Percentiles rank a stretch among this genome's conserved stretches.
Conservation (phyloP, 2,113 vertebrate genomes). For the Elephantulus edwardii region DNA sequence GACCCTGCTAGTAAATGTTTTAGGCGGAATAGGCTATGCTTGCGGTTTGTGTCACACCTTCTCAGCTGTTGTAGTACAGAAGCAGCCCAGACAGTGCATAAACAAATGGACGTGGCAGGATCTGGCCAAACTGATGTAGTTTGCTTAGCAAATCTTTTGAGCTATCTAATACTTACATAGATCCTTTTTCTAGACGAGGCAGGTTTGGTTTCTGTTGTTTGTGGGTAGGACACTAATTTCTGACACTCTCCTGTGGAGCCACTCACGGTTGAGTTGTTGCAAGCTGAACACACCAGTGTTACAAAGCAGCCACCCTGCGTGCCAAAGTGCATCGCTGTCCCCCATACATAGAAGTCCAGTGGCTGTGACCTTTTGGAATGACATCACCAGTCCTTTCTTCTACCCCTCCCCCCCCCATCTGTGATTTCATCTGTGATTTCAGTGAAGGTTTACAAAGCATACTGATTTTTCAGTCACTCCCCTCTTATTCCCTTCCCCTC, state of each 20-base stretch:
- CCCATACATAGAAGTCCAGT: too few relatives aligned
- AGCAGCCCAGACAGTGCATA: neutral
- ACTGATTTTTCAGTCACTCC: too few relatives aligned
- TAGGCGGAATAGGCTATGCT: neutral
- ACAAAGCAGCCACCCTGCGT: too few relatives aligned
- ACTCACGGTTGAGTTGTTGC: too few relatives aligned
- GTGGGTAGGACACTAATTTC: neutral
- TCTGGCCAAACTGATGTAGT: neutral
- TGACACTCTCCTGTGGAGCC: neutral
- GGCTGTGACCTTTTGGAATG: too few relatives aligned
- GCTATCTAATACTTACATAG: neutral
- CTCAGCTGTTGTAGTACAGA: neutral
- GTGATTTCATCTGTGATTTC: too few relatives aligned
- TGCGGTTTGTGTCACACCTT: neutral
- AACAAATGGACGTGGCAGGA: neutral
- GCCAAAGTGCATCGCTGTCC: too few relatives aligned
- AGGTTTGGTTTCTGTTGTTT: constrained; percentile 17
- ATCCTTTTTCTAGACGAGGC: neutral
- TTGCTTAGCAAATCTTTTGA: neutral
- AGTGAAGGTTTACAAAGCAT: too few relatives aligned
- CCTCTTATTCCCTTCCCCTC: too few relatives aligned
- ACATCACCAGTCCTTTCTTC: too few relatives aligned
- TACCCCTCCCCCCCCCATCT: too few relatives aligned
- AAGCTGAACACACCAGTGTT: too few relatives aligned
- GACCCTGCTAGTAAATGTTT: neutral